Base-by-base conservation (phyloP, 2,888 invertebrate genomes). In the Rhagonycha fulva region DNA sequence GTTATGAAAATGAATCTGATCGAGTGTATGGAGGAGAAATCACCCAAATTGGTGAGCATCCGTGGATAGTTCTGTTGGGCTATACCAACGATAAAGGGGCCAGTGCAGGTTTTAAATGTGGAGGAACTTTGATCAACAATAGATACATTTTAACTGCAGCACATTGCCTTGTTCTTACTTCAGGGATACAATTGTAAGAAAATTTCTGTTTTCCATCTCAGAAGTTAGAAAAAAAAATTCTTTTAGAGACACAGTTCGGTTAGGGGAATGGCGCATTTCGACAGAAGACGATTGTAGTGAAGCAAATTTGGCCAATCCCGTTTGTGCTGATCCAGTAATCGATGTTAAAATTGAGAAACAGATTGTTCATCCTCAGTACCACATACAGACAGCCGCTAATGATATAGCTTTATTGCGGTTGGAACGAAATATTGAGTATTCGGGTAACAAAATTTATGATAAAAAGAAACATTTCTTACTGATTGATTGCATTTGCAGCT, bases 121-220 rank as follows among this genome's bases (percentile, higher is more conserved):
- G 24, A 3, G 94, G 94, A 0, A 93, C 92, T 0, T 87, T 95
- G 14, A 93, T 95, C 81, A 91, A 90, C 71, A 87, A 88, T 0
- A 89, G 90, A 76, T 94, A 94, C 82, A 90, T 94, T 9, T 82
- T 95, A 70, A 94, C 94, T 0, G 94, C 94, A 0, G 93, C 92
- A 0, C 94, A 95, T 83, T 95, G 95, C 67, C 60, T 76, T 14
- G 23, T 67, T 82, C 88, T 94, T 19, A 92, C 91, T 75, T 1
- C 80, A 79, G 63, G 63, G n/a, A 26, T 60, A 2, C 28, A 10
- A 4, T 28, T 76, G 76, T 74, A 68, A 66, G 70, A 14, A 60
- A 24, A 7, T 9, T 47, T 32, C 5, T 30, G 11, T 68, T 26
- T 68, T 7, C 12, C 5, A 1, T n/a, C 10, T 14, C 4, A 68